A percentile compares a stretch with the other conserved stretches of the same genome.
These are phyloP conservation scores for Barbus barbus DNA, from an alignment of 2,113 vertebrate species.

Conservation along the genomic window DNA sequence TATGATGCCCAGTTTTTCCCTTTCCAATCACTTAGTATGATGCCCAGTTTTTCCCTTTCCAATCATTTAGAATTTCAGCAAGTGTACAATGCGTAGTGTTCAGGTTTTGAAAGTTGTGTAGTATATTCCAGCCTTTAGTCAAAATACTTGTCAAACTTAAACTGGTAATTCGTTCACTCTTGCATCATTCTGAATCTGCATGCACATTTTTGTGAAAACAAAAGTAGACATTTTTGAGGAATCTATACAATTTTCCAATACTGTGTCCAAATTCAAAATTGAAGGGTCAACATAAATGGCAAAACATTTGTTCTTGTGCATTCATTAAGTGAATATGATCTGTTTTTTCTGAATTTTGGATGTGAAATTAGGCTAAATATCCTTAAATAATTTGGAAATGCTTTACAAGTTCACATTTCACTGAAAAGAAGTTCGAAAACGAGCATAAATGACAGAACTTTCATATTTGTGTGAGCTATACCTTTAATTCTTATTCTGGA, in stretches of 20 bases:
- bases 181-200: no score
- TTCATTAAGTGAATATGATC: background rate
- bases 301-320: background rate
- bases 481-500: background rate
- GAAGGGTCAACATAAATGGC: background rate
- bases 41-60: no score
- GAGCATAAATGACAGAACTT: no score
- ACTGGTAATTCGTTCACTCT: background rate
- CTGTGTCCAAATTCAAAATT: background rate
- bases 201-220: no score
- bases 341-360: background rate
- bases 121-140: background rate
- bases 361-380: background rate
- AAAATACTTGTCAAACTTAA: background rate
- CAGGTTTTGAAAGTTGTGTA: no score
- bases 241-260: background rate
- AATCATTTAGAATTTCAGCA: no score
- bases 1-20: background rate
- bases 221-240: no score
- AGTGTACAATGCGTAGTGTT: background rate
- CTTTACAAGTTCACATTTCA: background rate
- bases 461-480: background rate
- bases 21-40: no score
- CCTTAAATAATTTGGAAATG: background rate
- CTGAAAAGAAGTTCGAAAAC: background rate